Percentiles rank a stretch among this genome's conserved stretches.
These are phyloP conservation scores for Propithecus coquereli DNA, from an alignment of 2,113 vertebrate species.

Conservation along the genomic window DNA sequence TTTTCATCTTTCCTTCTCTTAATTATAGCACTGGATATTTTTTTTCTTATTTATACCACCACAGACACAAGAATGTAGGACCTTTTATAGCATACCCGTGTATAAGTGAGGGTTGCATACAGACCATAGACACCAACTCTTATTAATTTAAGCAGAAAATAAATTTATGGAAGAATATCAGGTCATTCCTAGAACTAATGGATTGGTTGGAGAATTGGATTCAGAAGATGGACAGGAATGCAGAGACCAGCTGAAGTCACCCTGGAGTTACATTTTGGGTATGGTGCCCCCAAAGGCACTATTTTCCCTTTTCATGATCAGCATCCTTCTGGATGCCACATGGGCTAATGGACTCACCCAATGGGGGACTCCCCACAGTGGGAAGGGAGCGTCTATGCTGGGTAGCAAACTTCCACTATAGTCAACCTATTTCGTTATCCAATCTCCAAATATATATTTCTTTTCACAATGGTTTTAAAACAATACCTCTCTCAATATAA, in stretches of 20 bases:
- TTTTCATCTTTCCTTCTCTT: background rate
- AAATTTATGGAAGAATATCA: background rate
- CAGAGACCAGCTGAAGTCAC: background rate
- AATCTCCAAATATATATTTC: background rate
- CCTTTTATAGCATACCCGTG: background rate
- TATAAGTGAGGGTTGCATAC: background rate
- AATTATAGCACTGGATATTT: background rate
- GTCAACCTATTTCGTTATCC: background rate
- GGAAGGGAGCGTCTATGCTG: background rate
- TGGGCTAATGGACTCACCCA: too few relatives aligned
- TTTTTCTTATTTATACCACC: background rate
- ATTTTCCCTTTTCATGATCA: rapidly evolving
- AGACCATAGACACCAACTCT: background rate
- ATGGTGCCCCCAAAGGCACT: background rate
- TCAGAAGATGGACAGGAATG: background rate
- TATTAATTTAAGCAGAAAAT: background rate
- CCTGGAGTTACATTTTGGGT: background rate
- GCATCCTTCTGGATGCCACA: background rate
- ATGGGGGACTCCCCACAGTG: background rate
- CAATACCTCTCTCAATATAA: background rate
- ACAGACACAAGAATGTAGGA: background rate
- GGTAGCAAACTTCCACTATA: background rate
- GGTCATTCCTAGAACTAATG: background rate
- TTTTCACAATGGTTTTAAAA: background rate
- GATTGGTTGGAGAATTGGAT: background rate